Base-by-base conservation (phyloP, 2,888 invertebrate species). In the Pseudoips prasinana region DNA sequence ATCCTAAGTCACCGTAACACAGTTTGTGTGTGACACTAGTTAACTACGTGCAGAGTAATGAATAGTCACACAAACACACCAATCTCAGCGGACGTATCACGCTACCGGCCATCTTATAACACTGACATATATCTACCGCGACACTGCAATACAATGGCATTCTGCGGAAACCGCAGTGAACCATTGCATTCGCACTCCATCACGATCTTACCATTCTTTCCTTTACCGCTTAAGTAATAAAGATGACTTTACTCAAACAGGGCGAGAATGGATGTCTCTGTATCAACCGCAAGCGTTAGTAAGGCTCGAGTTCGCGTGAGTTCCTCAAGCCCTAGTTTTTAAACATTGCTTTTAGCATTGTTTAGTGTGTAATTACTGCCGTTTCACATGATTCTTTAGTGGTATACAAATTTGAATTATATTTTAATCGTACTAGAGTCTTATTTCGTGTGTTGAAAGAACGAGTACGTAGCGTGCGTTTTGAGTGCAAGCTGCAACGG, bases 121-220 rank as follows among this genome's bases (percentile, higher is more conserved):
- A 75, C 70, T 78, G 78, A 75, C 75, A 77, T 64, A 74, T 66
- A 76, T 65, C 64, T 68, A 48, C 57, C 59, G 70, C 68, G 70
- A 64, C 63, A 65, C 47, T 62, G 77, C 69, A 76, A 76, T 51
- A 74, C 76, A 77, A 75, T 76, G 69, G 68, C 65, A 73, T 65
- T 63, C 72, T 61, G 61, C 62, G 69, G 67, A 71, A 76, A 76
- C 73, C 71, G 64, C 74, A 69, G 49, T 47, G 29, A 46, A 62
- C 56, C 59, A 55, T 57, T 51, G 47, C 63, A 46, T 31, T 53
- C 40, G 34, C 29, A 26, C 23, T 20, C 20, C n/a, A 10, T 28
- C 25, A 32, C 31, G 29, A 64, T 29, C 42, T 37, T 27, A n/a
- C 7, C 3, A 20, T 7, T 20, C 7, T 20, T 5, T 37, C 46